Evolutionary conservation across 2,113 vertebrate genomes (phyloP), one percentile per base, ranked within the genome.

Genomic region (Lophotis ruficrista): DNA sequence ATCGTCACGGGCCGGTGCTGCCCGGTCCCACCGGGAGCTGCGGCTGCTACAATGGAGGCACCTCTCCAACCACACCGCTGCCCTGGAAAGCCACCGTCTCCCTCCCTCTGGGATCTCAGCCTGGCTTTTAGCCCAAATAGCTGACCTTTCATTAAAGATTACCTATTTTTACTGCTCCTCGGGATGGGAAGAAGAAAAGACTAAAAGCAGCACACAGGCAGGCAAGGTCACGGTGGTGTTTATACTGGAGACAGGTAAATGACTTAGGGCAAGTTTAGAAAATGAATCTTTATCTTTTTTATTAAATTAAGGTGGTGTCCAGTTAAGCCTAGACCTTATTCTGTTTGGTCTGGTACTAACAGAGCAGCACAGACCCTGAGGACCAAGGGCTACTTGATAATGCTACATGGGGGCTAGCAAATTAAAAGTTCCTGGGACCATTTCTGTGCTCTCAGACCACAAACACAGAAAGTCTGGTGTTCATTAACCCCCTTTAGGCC

Each of bases 61-160:
- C 31, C 0, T 5, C 31, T 79, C 88, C 88, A 70, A 47, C 25
- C 4, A 1, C 56, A 57, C 33, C 3, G 1, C 73, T 87, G 79
- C 76, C 79, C 76, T 81, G 70, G 58, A 77, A 65, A 88, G 64
- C 84, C 79, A 58, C 53, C 0, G 7, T 35, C 33, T 81, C 69
- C 60, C 56, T 82, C 79, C 80, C 58, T 45, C 22, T 0, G 0
- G 54, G 28, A 86, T 38, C 56, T 38, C 80, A 50, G 58, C 75
- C 65, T 38, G 94, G 87, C 93, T 88, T 66, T 86, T 70, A 81
- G 93, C 95, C 93, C 92, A 89, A 51, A 90, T 65, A 83, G 71
- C 84, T 96, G 92, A 93, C 92, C 75, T 96, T 96, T 94, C 66
- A 88, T 83, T 91, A 94, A 90, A 96, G 89, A 96, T 96, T 95